These are phyloP conservation scores for Pelosia muscerda DNA, from an alignment of 2,888 invertebrate species.

Conservation along the genomic window DNA sequence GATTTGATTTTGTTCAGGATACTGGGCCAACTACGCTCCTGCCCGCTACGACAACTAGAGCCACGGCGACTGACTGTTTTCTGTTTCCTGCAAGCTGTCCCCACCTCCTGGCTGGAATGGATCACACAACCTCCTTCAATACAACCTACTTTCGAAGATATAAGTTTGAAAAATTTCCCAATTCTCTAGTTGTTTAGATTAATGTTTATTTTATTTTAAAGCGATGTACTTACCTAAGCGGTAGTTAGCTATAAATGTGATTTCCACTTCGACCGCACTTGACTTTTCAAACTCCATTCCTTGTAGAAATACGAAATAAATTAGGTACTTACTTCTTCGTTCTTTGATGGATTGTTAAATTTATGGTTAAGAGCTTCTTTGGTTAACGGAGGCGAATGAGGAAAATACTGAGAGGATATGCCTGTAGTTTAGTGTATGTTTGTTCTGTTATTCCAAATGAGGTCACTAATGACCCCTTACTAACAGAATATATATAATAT, in stretches of 20 bases:
- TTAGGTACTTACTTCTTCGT: neutral
- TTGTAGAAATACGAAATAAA: constrained; percentile 2
- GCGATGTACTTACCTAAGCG: constrained; percentile 7
- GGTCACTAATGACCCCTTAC: neutral
- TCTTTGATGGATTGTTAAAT: neutral
- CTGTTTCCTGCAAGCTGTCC: constrained; percentile 56
- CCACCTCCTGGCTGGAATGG: constrained; percentile 59
- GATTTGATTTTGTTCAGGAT: constrained; percentile 64
- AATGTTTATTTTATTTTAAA: constrained; percentile 5
- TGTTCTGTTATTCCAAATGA: neutral
- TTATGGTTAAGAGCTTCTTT: constrained; percentile 1
- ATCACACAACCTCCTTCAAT: constrained; percentile 51
- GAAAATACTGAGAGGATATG: neutral
- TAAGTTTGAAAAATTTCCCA: neutral
- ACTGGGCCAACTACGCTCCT: constrained; percentile 73
- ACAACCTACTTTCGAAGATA: constrained; percentile 6
- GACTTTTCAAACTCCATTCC: constrained; percentile 2
- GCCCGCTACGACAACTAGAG: constrained; percentile 78
- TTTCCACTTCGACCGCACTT: constrained; percentile 19
- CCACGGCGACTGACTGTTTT: constrained; percentile 53
- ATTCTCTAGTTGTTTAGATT: neutral
- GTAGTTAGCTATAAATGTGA: neutral
- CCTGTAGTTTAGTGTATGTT: neutral
- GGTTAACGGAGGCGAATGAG: neutral
- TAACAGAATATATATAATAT: neutral